Conservation (phyloP, 2,113 vertebrate species). For the Labeo catla region DNA sequence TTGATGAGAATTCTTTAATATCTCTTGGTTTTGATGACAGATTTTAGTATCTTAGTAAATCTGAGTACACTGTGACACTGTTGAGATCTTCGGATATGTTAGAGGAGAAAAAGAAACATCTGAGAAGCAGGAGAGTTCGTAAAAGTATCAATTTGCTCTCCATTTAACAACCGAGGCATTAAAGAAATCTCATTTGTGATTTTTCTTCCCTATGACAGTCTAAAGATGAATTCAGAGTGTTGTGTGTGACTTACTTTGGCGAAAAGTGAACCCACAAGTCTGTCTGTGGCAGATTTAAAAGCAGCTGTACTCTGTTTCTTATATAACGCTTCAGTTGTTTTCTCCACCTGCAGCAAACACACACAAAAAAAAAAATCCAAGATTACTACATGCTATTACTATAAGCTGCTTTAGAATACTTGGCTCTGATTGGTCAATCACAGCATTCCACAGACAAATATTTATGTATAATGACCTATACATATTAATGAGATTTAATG, state of each 20-base stretch:
- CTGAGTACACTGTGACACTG: neutral
- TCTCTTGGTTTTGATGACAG: neutral
- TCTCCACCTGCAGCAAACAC: conserved; percentile 63
- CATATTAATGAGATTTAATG: neutral
- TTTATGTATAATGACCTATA: neutral
- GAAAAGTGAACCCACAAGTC: conserved; percentile 55
- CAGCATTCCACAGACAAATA: neutral
- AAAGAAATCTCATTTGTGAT: neutral
- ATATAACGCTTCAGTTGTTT: conserved; percentile 63
- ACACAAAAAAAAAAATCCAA: neutral
- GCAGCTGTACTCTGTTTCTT: conserved; percentile 65
- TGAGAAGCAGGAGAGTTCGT: neutral
- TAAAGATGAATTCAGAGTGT: neutral
- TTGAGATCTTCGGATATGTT: neutral
- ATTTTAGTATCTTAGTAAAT: neutral
- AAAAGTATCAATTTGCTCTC: neutral
- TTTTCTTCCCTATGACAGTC: neutral
- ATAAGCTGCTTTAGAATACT: neutral
- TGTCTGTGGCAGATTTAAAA: conserved; percentile 70
- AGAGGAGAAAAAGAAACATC: neutral
- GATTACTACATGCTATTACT: neutral
- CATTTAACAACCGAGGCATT: neutral
- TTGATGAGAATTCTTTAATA: neutral
- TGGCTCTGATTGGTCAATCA: neutral
- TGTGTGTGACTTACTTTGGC: conserved; percentile 64